Conservation (phyloP, 2,888 invertebrate genomes). For the Neoscelio sp. region DNA sequence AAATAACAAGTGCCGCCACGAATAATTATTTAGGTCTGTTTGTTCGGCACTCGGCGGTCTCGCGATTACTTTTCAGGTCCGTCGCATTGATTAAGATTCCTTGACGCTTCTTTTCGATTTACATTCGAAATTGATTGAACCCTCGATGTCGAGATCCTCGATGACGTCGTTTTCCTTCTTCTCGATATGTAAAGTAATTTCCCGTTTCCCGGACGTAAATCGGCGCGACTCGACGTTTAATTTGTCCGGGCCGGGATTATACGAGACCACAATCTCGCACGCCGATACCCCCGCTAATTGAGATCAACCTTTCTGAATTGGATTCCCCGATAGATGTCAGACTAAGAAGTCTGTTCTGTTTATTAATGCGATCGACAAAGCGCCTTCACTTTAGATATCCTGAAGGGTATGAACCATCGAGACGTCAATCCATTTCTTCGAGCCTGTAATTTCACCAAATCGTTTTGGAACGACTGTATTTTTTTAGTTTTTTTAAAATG, state of each 20-base stretch:
- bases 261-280: conserved; percentile 51
- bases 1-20: conserved; percentile 65
- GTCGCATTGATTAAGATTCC: conserved; percentile 73
- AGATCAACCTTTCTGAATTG: conserved; percentile 56
- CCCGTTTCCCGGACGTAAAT: conserved; percentile 68
- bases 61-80: conserved; percentile 71
- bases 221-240: conserved; percentile 68
- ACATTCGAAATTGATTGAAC: conserved; percentile 78
- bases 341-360: conserved; percentile 19
- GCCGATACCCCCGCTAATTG: conserved; percentile 63
- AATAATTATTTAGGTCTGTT: conserved; percentile 69
- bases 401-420: too few species aligned
- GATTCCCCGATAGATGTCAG: conserved; percentile 33
- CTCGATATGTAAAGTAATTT: conserved; percentile 65
- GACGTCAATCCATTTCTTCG: too few species aligned
- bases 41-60: conserved; percentile 70
- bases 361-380: conserved; percentile 21
- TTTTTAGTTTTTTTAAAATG: too few species aligned
- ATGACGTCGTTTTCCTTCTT: conserved; percentile 62
- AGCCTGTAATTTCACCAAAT: too few species aligned
- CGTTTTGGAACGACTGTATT: too few species aligned
- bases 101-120: conserved; percentile 71
- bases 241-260: conserved; percentile 66
- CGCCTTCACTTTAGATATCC: too few species aligned
- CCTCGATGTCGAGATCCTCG: conserved; percentile 66